phyloP scores from a whole-genome alignment of 2,797 vertebrate species.

The Ptychobarbus kaznakovi region DNA sequence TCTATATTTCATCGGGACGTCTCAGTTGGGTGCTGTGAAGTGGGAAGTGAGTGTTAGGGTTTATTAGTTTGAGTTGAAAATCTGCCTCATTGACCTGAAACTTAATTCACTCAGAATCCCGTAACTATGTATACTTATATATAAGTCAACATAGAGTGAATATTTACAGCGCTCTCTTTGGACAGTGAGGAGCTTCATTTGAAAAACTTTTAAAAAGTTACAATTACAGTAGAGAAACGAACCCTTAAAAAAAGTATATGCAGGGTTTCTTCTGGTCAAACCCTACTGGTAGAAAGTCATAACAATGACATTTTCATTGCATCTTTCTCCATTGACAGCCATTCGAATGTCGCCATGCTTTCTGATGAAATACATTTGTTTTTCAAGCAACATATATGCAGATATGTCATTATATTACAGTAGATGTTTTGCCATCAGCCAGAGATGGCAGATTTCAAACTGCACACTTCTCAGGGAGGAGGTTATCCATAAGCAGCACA shows the following conservation, averaged over 20 bases:
- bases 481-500: neutral
- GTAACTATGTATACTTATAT: constrained; percentile 6
- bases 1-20: constrained; percentile 77
- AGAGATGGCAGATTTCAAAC: constrained; percentile 28
- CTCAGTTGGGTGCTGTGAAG: constrained; percentile 63
- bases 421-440: constrained; percentile 2
- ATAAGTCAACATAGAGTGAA: constrained; percentile 16
- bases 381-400: constrained; percentile 23
- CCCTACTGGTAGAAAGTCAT: neutral
- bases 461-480: neutral
- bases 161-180: constrained; percentile 28
- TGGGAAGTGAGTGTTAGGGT: constrained; percentile 68
- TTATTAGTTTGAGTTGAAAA: constrained; percentile 55
- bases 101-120: neutral
- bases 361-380: neutral
- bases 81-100: constrained; percentile 46
- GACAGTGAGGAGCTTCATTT: neutral
- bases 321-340: constrained; percentile 5
- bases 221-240: neutral
- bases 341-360: neutral
- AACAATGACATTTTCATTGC: neutral
- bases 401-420: neutral
- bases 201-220: neutral
- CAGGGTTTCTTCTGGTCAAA: neutral
- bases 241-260: neutral